Base-by-base conservation (phyloP, 1,140 invertebrate genomes). In the Microplitis mediator region DNA sequence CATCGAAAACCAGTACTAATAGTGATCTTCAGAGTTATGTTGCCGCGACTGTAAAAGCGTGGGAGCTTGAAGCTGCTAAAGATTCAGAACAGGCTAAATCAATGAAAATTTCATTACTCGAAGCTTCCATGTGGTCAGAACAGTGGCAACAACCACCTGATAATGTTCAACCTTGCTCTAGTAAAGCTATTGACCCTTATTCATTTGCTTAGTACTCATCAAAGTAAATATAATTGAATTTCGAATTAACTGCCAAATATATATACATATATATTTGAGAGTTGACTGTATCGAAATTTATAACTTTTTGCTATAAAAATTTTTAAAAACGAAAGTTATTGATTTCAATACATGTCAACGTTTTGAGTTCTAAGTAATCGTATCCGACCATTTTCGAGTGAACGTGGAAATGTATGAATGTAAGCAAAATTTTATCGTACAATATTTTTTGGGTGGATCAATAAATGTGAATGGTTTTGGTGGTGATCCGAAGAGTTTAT, bases 161-260 rank as follows among this genome's bases (percentile, higher is more conserved):
- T 72, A 88, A 90, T 76, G 87, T 88, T 74, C 89, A 90, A 79
- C 89, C 90, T 58, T 90, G 90, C 77, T 89, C 89, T 71, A 90
- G 89, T 70, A 90, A 90, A 79, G 87, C 88, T 68, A 80, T 88
- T 23, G 86, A 89, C 72, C 85, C 86, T 61, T 88, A 88, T 72
- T 82, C 82, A 56, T 86, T 88, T 72, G 82, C 86, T 74, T 88
- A 81, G 83, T 79, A 6, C 14, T 31, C 62, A 36, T 69, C 6
- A 60, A 35, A 9, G 14, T 14, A 4, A 34, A 45, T 45, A 3
- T 11, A 45, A 45, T 45, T 6, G 8, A 6, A 45, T 11, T 4
- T 45, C 39, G 5, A 45, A 45, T 45, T 6, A 32, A 67, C 13
- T 4, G 51, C 39, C 23, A 36, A 35, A 14, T 58, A 36, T 35